Evolutionary conservation across 2,797 vertebrate species (phyloP), one percentile per base, ranked within the genome.

Genomic region (Synaphobranchus kaupii): DNA sequence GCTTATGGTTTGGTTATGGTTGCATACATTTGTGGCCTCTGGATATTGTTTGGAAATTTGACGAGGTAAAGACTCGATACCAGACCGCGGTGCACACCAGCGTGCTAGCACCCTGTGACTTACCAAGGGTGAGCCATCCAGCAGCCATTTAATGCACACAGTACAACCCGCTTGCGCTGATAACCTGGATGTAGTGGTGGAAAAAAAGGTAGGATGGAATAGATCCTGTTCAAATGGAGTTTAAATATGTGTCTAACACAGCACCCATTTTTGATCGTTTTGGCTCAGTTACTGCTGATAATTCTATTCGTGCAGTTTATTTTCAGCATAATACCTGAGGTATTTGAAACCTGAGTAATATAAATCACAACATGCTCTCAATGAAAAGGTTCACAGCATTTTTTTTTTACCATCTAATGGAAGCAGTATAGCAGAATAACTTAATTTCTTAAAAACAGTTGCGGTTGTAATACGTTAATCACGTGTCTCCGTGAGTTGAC

Each of bases 21-120:
- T 60, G n/a, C 83, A 84, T 63, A 63, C 6, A 68, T 84, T 39
- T 22, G 34, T 84, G 83, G 81, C 25, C 48, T 83, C 25, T 50
- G 47, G 81, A 22, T 31, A 52, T 83, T 83, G 81, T 83, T 83
- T 48, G 44, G 48, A 83, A 83, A 54, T 73, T 68, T 28, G n/a
- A 12, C n/a, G 15, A 28, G 63, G 63, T 68, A n/a, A 28, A 28
- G 12, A 68, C 28, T 31, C 2, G 3, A 31, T 31, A 34, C 68
- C 68, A 31, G 68, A 34, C 68, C 10, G 10, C 12, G 68, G 28
- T 13, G 68, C 3, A 10, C 68, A 31, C 4, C 68, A 28, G 34
- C 28, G 31, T 28, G 28, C 28, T 71, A 12, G 22, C 10, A 15
- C 28, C n/a, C 28, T 34, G n/a, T 71, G 68, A 28, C 63, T 9